Evolutionary conservation across 1,140 invertebrate genomes (phyloP), one percentile per base, ranked within the genome.

Genomic region (Dufourea novaeangliae): DNA sequence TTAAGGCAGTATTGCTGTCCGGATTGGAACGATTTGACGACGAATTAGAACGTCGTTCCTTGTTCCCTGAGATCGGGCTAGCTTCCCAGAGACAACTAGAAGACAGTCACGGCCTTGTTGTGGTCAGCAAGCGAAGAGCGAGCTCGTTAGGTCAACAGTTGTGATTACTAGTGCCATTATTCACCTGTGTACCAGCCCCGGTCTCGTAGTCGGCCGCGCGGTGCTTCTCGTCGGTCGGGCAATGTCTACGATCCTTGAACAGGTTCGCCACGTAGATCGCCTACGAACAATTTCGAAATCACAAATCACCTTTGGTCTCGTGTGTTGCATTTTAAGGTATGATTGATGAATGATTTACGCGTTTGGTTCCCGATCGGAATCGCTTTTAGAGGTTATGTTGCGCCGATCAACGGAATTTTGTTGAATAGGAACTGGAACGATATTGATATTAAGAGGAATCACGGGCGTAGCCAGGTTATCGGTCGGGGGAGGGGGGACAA

Each of bases 101-200:
- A 85, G 79, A 85, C 75, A 85, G 61, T 88, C 78, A 85, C 67
- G 78, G 83, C 57, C 77, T 83, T 79, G 83, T 71, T 80, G 75
- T 57, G 56, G 68, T 83, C 79, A 87, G 57, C 63, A 90, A 89
- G 88, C 88, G 81, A 79, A 87, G 88, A 88, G 86, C 82, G 78
- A 90, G 79, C 78, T 88, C 81, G 71, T 88, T 88, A 83, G 79
- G 85, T 91, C 88, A 92, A 90, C 88, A 89, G 87, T 89, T 86
- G 77, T 86, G 88, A 88, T 90, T 88, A 86, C 86, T 83, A 85
- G 85, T 88, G 83, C 91, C 91, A 87, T 92, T 92, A 92, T 91
- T 92, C 91, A 92, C 91, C 91, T 92, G 91, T 84, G 87, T 91
- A 56, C 87, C 84, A 54, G 80, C 76, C 12, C 78, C 84, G 2